A percentile compares a stretch with the other conserved stretches of the same genome.
Evolutionary conservation across 2,888 invertebrate genomes (phyloP).

Genomic region (Hirtodrosophila confusa): DNA sequence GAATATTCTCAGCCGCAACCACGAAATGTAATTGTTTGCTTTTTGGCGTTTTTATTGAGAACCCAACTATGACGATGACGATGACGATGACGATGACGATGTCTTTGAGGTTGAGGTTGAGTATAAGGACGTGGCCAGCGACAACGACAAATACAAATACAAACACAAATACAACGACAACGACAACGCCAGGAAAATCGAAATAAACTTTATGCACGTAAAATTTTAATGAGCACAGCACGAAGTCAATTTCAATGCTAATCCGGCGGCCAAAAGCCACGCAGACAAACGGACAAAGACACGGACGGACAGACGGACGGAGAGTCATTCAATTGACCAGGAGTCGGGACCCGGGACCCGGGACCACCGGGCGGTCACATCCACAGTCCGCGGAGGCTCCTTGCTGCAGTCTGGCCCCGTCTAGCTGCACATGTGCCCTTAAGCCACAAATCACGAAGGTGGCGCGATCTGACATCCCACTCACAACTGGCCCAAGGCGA

Average conservation of each 20-base stretch:
- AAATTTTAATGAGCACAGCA: slow-evolving; percentile 80
- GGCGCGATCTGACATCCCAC: slow-evolving; percentile 77
- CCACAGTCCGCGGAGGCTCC: slow-evolving; percentile 7
- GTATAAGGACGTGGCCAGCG: slow-evolving; percentile 57
- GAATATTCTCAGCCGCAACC: slow-evolving; percentile 50
- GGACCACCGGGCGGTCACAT: slow-evolving; percentile 58
- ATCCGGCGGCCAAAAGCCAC: slow-evolving; percentile 67
- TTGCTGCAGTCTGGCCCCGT: slow-evolving; percentile 10
- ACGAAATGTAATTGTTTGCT: slow-evolving; percentile 68
- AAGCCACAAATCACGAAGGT: slow-evolving; percentile 79
- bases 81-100: slow-evolving; percentile 7
- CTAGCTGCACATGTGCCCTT: slow-evolving; percentile 66
- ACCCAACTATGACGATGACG: slow-evolving; percentile 26
- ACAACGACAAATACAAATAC: slow-evolving; percentile 20
- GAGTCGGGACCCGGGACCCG: slow-evolving; percentile 70
- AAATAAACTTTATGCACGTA: slow-evolving; percentile 79
- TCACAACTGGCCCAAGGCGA: slow-evolving; percentile 67
- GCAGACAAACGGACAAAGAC: slow-evolving; percentile 15
- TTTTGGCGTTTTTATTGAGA: slow-evolving; percentile 48
- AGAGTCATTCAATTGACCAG: slow-evolving; percentile 56
- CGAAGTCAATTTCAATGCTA: slow-evolving; percentile 80
- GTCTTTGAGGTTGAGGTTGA: slow-evolving; percentile 29
- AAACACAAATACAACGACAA: slow-evolving; percentile 29
- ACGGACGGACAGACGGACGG: slow-evolving; percentile 11
- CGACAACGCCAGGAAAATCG: slow-evolving; percentile 65